phyloP scores from a whole-genome alignment of 2,888 invertebrate genomes.

The Cartodere bifasciata region DNA sequence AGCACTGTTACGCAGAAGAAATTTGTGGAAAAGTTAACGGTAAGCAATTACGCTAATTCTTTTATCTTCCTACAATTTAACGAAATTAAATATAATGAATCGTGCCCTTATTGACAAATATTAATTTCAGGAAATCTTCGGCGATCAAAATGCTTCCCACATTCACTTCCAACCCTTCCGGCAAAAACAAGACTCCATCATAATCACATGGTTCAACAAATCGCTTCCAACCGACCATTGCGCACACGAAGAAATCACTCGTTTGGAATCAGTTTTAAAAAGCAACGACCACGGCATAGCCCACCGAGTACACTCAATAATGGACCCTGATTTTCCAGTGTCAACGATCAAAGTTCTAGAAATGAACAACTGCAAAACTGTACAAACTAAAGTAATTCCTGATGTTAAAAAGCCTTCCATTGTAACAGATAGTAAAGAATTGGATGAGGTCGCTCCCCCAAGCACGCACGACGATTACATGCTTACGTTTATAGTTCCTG shows the following conservation, averaged over 20 bases:
- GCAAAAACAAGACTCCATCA: constrained; percentile 48
- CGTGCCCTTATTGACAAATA: not conserved
- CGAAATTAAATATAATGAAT: not conserved
- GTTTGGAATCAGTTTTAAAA: constrained; percentile 57
- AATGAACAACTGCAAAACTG: constrained; percentile 44
- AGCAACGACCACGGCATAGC: constrained; percentile 44
- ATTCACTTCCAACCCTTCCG: constrained; percentile 62
- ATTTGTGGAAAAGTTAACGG: constrained; percentile 62
- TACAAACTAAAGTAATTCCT: too few relatives aligned
- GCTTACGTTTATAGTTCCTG: constrained; percentile 79
- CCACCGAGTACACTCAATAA: constrained; percentile 49
- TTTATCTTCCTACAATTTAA: not conserved
- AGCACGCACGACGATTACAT: constrained; percentile 49
- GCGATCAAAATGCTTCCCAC: constrained; percentile 57
- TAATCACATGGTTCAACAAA: constrained; percentile 71
- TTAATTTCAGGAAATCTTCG: constrained; percentile 50
- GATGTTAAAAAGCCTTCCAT: too few relatives aligned
- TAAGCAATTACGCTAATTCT: constrained; percentile 14
- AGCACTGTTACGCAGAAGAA: constrained; percentile 63
- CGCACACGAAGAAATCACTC: constrained; percentile 63
- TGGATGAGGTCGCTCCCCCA: constrained; percentile 29
- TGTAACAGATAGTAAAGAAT: constrained; percentile 13
- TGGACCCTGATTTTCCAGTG: constrained; percentile 61
- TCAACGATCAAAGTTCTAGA: constrained; percentile 49
- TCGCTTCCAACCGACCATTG: constrained; percentile 61